Evolutionary conservation across 64 coral and sea anemone genomes (phyloP), one percentile per base, ranked within the genome.

Genomic region (Stichodactyla mertensii): DNA sequence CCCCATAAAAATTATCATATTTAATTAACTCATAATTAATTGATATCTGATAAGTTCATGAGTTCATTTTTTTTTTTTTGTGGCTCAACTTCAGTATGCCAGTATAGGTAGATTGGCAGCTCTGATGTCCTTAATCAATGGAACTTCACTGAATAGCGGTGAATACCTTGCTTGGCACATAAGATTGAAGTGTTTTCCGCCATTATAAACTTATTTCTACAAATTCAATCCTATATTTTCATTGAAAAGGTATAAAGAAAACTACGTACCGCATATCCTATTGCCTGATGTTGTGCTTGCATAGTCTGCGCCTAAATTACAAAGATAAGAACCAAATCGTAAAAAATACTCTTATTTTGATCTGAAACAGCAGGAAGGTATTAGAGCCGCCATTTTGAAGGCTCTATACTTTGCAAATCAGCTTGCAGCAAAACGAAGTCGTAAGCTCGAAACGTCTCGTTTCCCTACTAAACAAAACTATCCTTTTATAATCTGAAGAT

Each of bases 241-340:
- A 66, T 6, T 27, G 26, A 12, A 74, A 74, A 27, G 10, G 27
- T 8, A 26, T 1, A n/a, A 74, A 74, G 1, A 74, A 31, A 74
- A 10, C 69, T 9, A 92, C 94, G 90, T 51, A 96, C 94, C 66
- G 82, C 52, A 19, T 88, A 85, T 27, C 82, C 85, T 19, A 87
- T 19, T 28, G 94, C 94, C 16, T 91, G 93, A 18, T 96, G 94
- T 16, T 96, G 94, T 52, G 88, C 88, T 27, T 89, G 88, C 79
- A 92, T 86, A 11, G 85, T 62, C 16, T 85, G 88, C 15, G 57
- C 57, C 94, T 96, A 93, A 64, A 70, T 19, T 52, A 81, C 4
- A 18, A 80, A 53, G 31, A 80, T 31, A 52, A 6, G 14, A 54
- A 80, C 10, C 36, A 80, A 26, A 23, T 9, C 4, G 10, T 74